Base-by-base conservation (phyloP, 2,113 vertebrate species). In the Pholis gunnellus region DNA sequence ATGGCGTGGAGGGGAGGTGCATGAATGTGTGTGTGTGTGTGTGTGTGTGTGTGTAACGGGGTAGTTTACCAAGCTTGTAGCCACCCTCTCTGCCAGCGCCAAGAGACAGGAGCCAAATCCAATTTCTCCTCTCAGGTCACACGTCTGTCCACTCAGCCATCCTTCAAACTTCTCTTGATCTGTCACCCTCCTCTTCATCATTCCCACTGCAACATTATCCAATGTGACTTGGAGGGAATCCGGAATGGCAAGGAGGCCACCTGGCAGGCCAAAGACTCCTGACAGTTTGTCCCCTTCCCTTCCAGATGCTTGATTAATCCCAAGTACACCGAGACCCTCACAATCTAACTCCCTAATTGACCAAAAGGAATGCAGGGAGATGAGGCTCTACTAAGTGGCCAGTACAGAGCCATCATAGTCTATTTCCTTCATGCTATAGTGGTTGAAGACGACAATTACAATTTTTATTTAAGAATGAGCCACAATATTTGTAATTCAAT, bases 41-140 rank as follows among this genome's bases (percentile, higher is more conserved):
- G 38, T 22, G 67, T 70, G 46, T 70, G 46, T 27, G 69, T 38
- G 48, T 38, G 64, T 42, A 27, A 27, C 27, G 20, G 79, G 54
- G 86, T 91, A 87, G 93, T 95, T 94, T 94, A 94, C 93, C 75
- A 60, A 93, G 91, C 90, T 91, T 82, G 88, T 91, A 79, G 85
- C 91, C 91, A 91, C 78, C 88, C 85, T 91, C 84, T 90, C 84
- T 91, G 88, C 89, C 83, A 88, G 91, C 63, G 68, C 81, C 90
- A 88, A 64, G 85, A 93, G 88, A 95, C 89, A 88, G 86, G 83
- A 91, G 90, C 82, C 94, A 93, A 87, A 89, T 92, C 88, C 92
- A 93, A 91, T 93, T 90, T 90, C 84, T 72, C 79, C 90, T 92
- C 73, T 72, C 83, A 59, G 70, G 90, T 90, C 81, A 87, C 88